phyloP scores from a whole-genome alignment of 2,797 vertebrate species.

The Orestias chungarensis region DNA sequence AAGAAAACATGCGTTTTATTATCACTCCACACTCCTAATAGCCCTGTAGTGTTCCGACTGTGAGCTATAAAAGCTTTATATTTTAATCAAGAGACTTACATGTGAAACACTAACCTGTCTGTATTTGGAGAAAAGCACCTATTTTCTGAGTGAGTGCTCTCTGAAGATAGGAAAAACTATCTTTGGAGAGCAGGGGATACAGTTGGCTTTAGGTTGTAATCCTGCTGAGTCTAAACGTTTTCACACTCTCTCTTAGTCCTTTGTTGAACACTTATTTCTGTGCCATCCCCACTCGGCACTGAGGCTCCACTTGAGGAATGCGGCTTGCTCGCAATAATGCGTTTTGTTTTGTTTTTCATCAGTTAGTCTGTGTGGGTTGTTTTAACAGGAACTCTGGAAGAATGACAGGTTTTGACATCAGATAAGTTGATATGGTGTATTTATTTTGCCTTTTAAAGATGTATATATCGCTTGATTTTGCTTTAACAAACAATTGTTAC shows the following conservation, averaged over 20 bases:
- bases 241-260: conserved; percentile 17
- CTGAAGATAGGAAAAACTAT: neutral
- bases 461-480: conserved; percentile 2
- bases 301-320: conserved; percentile 8
- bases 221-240: conserved; percentile 53
- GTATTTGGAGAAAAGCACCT: conserved; percentile 12
- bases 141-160: conserved; percentile 4
- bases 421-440: conserved; percentile 1
- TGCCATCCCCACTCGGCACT: conserved; percentile 8
- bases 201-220: conserved; percentile 13
- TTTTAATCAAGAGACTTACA: conserved; percentile 17
- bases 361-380: conserved; percentile 6
- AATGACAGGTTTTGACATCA: conserved; percentile 1
- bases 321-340: neutral
- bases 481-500: neutral
- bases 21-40: neutral
- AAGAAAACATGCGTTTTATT: conserved; percentile 23
- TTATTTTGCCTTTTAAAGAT: conserved; percentile 1
- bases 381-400: conserved; percentile 3
- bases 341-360: conserved; percentile 12
- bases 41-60: conserved; percentile 10
- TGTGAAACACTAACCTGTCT: neutral
- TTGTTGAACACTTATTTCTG: conserved; percentile 30
- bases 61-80: conserved; percentile 10
- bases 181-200: conserved; percentile 4